Evolutionary conservation across 2,113 vertebrate species (phyloP).

Genomic region (Andinoacara biseriatus): DNA sequence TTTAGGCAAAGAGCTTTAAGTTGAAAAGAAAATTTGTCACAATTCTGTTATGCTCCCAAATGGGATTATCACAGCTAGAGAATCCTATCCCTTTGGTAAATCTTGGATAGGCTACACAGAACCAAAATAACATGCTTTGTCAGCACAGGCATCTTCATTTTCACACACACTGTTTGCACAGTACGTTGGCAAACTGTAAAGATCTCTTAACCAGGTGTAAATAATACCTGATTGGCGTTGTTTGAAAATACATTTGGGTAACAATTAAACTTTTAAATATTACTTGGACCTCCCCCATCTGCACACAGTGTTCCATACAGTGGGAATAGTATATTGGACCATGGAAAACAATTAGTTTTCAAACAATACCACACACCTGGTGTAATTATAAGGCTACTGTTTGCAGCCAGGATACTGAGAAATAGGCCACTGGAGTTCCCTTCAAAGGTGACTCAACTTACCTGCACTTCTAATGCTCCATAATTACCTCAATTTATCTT

Average conservation of each 20-base stretch:
- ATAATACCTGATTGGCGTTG: background rate
- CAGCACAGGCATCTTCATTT: background rate
- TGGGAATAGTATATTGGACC: background rate
- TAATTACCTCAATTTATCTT: background rate
- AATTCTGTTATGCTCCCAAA: constrained; percentile 12
- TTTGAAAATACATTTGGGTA: background rate
- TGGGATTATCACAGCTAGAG: constrained; percentile 12
- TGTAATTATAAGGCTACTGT: too few relatives aligned
- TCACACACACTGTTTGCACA: background rate
- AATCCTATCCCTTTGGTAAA: background rate
- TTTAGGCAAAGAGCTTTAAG: background rate
- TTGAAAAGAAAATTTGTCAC: constrained; percentile 4
- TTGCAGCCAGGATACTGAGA: too few relatives aligned
- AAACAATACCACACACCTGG: background rate
- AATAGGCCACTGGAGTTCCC: background rate
- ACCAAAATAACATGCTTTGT: constrained; percentile 5
- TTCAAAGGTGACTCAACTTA: background rate
- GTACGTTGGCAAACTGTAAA: background rate
- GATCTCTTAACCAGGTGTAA: background rate
- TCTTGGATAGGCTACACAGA: background rate
- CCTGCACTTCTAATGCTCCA: background rate
- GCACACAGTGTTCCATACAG: background rate
- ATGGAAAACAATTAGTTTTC: background rate
- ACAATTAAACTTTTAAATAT: background rate
- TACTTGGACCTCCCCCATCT: background rate